Evolutionary conservation across 2,888 invertebrate species (phyloP).

Genomic region (Macrosiphum euphorbiae): DNA sequence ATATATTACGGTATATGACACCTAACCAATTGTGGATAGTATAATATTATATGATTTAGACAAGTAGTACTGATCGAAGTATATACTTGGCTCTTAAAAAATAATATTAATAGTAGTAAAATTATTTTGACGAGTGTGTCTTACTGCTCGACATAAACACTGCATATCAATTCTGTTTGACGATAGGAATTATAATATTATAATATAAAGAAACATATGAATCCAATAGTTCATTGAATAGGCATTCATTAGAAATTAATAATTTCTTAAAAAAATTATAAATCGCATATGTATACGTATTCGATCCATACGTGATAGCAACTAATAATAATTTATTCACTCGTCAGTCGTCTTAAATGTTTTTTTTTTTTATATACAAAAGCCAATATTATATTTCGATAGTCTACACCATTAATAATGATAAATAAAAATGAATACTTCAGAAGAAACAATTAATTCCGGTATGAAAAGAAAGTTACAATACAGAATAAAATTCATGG

Average conservation of each 20-base stretch:
- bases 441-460: neutral
- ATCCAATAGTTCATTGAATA: no score
- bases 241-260: neutral
- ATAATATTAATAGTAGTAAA: no score
- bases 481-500: neutral
- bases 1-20: neutral
- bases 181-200: no score
- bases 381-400: neutral
- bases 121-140: neutral
- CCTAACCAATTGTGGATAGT: neutral
- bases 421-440: neutral
- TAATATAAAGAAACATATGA: no score
- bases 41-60: neutral
- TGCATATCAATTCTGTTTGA: neutral
- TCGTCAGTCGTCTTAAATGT: neutral
- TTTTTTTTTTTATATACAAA: neutral
- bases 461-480: neutral
- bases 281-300: neutral
- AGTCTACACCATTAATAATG: neutral
- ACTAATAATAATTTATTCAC: neutral
- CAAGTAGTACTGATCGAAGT: neutral
- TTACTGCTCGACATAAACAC: neutral
- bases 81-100: no score
- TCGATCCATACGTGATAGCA: neutral
- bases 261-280: neutral